phyloP scores from a whole-genome alignment of 2,797 vertebrate genomes.

The Dromococcyx pavoninus region DNA sequence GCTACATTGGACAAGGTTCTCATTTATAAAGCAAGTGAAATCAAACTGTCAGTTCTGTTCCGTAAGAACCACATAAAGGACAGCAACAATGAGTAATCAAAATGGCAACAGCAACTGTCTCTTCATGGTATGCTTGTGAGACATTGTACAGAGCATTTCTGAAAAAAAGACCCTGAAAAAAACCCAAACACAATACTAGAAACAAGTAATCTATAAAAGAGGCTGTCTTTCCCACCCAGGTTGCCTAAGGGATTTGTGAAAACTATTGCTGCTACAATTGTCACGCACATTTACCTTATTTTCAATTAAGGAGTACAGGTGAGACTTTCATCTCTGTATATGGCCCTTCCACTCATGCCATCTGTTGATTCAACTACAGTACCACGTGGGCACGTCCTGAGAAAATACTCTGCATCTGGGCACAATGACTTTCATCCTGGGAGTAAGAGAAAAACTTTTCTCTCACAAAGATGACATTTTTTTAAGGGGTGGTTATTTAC shows the following conservation, averaged over 20 bases:
- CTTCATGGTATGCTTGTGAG: neutral
- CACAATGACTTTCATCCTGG: neutral
- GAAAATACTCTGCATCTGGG: neutral
- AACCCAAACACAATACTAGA: neutral
- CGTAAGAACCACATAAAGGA: neutral
- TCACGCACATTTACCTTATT: neutral
- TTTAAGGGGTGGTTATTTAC: neutral
- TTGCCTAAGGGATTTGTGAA: neutral
- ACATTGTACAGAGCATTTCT: neutral
- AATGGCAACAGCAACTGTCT: neutral
- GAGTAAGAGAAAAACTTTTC: neutral
- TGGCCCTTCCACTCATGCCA: neutral
- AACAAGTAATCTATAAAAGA: neutral
- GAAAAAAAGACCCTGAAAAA: neutral
- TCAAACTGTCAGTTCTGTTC: neutral
- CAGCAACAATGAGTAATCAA: neutral
- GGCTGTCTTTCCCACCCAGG: neutral
- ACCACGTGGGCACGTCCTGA: accelerated
- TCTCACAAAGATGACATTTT: neutral
- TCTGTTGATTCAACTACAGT: neutral
- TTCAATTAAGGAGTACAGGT: neutral
- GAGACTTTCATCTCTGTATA: neutral
- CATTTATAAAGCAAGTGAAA: neutral
- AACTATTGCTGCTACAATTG: neutral
- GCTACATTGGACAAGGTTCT: neutral